Percentiles rank a stretch among this genome's conserved stretches.
These are phyloP conservation scores for Homarus gammarus DNA, from an alignment of 2,888 invertebrate genomes.

Conservation along the genomic window DNA sequence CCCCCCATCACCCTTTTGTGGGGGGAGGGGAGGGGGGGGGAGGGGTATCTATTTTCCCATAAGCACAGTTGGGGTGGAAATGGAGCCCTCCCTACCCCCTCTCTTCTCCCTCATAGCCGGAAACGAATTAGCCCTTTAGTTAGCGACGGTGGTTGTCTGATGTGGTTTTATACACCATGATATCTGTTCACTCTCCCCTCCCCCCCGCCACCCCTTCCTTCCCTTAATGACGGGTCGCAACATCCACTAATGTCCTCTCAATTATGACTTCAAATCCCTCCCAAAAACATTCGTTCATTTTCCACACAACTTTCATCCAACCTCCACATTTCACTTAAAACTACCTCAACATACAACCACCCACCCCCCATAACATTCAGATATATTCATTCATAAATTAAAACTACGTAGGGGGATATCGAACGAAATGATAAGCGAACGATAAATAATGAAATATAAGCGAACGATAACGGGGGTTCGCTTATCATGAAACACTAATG, in stretches of 20 bases:
- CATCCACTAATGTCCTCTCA: conserved; percentile 34
- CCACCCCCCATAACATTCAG: too few relatives aligned
- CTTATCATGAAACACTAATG: conserved; percentile 49
- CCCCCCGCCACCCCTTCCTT: neutral
- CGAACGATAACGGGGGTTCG: neutral
- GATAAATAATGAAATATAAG: conserved; percentile 16
- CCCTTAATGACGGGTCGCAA: conserved; percentile 35
- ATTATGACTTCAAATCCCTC: conserved; percentile 39
- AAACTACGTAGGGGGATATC: too few relatives aligned
- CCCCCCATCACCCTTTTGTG: neutral
- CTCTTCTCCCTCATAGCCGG: neutral
- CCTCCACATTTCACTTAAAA: neutral
- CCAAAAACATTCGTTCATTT: conserved; percentile 19
- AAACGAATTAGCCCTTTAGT: conserved; percentile 26
- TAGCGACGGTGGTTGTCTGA: conserved; percentile 2
- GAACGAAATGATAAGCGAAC: neutral
- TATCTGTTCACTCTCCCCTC: neutral
- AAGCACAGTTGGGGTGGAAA: conserved; percentile 17
- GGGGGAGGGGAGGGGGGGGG: neutral
- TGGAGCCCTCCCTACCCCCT: neutral
- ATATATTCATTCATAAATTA: too few relatives aligned
- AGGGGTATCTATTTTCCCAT: conserved; percentile 8
- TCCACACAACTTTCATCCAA: too few relatives aligned
- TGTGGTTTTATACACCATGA: conserved; percentile 19
- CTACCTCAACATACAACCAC: too few relatives aligned